These are phyloP conservation scores for Sminthopsis crassicaudata DNA, from an alignment of 2,113 vertebrate species.

Conservation along the genomic window DNA sequence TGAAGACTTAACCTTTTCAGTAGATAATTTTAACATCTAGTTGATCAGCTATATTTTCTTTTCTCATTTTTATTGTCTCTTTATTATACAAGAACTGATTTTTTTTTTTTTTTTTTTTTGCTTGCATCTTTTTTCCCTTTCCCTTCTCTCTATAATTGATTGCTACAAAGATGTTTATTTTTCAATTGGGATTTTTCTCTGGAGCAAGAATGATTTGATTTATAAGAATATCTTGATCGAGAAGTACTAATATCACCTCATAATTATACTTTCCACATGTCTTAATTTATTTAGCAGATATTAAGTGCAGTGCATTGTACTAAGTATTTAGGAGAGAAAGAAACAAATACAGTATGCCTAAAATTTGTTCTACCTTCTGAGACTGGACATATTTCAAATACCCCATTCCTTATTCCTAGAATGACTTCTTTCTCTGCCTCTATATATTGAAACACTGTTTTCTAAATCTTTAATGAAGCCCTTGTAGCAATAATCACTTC, in stretches of 20 bases:
- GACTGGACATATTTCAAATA: not conserved
- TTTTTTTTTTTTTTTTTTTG: too few relatives aligned
- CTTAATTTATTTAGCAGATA: not conserved
- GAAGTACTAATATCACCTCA: not conserved
- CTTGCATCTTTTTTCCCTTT: not conserved
- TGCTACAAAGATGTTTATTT: not conserved
- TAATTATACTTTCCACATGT: not conserved
- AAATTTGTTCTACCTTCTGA: not conserved
- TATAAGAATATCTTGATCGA: not conserved
- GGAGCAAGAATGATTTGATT: not conserved
- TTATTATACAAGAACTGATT: not conserved
- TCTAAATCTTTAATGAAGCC: slow-evolving; percentile 28
- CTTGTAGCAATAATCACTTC: not conserved
- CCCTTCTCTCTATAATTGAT: not conserved
- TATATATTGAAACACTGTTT: not conserved
- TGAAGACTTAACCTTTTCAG: not conserved
- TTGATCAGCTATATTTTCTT: not conserved
- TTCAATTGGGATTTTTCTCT: not conserved
- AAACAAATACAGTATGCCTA: not conserved
- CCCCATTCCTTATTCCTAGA: not conserved
- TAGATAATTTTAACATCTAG: not conserved
- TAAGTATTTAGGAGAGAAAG: not conserved
- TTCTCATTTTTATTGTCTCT: too few relatives aligned
- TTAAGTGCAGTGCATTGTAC: not conserved
- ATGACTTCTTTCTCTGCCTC: not conserved